phyloP scores from a whole-genome alignment of 2,113 vertebrate species.

The Antechinus stuartii region DNA sequence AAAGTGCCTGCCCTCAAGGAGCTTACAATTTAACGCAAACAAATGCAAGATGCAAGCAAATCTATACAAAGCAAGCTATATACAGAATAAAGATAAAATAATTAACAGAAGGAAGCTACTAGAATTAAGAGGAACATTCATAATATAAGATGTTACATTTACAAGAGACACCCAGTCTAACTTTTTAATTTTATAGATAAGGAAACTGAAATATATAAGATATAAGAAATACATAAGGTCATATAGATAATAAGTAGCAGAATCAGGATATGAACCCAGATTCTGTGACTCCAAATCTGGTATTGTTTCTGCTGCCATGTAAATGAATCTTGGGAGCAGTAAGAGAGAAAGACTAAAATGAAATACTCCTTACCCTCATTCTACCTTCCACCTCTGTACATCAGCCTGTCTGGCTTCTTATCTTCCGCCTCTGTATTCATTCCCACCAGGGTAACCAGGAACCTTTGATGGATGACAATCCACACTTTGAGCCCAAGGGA shows the following conservation, averaged over 20 bases:
- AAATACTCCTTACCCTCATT: background rate
- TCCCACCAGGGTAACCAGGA: background rate
- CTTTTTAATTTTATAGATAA: background rate
- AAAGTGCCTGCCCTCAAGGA: background rate
- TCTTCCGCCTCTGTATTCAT: background rate
- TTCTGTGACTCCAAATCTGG: background rate
- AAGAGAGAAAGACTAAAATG: background rate
- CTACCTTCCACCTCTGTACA: background rate
- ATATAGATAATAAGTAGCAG: background rate
- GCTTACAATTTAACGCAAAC: background rate
- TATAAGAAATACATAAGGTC: background rate
- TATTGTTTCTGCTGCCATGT: background rate
- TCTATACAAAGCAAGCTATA: background rate
- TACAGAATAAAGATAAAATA: background rate
- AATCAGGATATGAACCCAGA: background rate
- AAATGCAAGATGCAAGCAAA: background rate
- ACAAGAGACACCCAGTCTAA: background rate
- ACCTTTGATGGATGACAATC: background rate
- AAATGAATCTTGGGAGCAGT: background rate
- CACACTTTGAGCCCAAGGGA: background rate
- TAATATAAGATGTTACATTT: background rate
- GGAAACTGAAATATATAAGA: background rate
- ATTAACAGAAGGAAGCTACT: background rate
- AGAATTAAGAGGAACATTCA: background rate
- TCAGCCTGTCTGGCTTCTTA: background rate